Evolutionary conservation across 2,113 vertebrate genomes (phyloP).

Genomic region (Hepsetus odoe): DNA sequence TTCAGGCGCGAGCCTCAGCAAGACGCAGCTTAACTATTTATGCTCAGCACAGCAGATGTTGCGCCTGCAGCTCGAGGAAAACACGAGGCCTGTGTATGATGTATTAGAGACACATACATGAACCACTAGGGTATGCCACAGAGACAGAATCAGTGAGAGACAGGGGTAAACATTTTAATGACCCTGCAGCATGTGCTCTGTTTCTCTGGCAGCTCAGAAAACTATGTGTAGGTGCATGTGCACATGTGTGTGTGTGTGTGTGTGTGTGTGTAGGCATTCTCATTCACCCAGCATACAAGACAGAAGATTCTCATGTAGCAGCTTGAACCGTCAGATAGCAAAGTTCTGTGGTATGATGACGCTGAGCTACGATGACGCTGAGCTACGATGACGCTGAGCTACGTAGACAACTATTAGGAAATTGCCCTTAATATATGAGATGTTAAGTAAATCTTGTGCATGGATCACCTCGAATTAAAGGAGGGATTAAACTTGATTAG

Average conservation of each 20-base stretch:
- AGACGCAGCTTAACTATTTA: constrained; percentile 40
- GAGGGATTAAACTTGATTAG: constrained; percentile 52
- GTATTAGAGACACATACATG: constrained; percentile 39
- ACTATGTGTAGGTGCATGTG: neutral
- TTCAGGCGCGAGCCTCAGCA: neutral
- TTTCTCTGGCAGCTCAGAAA: neutral
- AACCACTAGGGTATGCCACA: constrained; percentile 29
- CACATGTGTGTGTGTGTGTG: neutral
- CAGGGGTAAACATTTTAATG: constrained; percentile 2
- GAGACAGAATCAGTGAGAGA: constrained; percentile 31
- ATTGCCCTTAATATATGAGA: constrained; percentile 19
- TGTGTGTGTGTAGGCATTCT: neutral
- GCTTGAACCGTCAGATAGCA: neutral
- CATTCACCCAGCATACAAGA: neutral
- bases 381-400: neutral
- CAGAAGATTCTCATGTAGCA: neutral
- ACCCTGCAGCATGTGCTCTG: constrained; percentile 1
- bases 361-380: neutral
- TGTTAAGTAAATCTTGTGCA: constrained; percentile 41
- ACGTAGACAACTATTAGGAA: constrained; percentile 20
- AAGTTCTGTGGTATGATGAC: neutral
- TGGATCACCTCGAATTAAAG: constrained; percentile 40
- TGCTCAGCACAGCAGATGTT: constrained; percentile 19
- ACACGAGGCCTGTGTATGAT: neutral
- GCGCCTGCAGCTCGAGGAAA: constrained; percentile 2